Evolutionary conservation across 2,113 vertebrate genomes (phyloP), one percentile per base, ranked within the genome.

Genomic region (Sinocyclocheilus rhinocerous): DNA sequence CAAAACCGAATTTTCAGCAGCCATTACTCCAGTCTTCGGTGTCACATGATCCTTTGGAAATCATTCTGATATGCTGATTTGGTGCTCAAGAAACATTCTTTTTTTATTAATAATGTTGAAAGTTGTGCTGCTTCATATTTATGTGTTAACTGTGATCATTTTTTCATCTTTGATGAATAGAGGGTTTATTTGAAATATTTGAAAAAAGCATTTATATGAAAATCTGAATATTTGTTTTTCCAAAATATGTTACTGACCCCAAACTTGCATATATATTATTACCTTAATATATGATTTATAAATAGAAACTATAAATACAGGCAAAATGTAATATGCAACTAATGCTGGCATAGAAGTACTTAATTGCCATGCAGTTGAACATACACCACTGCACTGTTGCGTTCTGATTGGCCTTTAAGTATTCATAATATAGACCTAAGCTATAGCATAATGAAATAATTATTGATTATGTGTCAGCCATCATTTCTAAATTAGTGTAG

Each of bases 381-480:
- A 57, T 57, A 9, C 18, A 59, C 20, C 20, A n/a, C 57, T n/a
- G 2, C 57, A 59, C 57, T 59, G 20, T n/a, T 59, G 20, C 2
- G 7, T 59, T 59, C 57, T 59, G 57, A 59, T 59, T 59, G 57
- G 57, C 20, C 7, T 59, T 22, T 59, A 59, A 59, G 15, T 33
- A 33, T 18, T 20, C 29, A 69, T 69, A 36, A 69, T 36, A 69
- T 36, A 69, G 16, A 69, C 33, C 33, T 70, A 20, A 70, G 67
- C 67, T 70, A 39, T 75, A 75, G 24, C 39, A 24, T 73, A 45
- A 45, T 75, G 4, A 45, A 45, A 75, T 75, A 75, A 45, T n/a
- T 45, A 73, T 73, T 73, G 70, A 73, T 73, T 73, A n/a, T 73
- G 39, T 73, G 70, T 24, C 70, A 24, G 22, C 36, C 10, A 73